Base-by-base conservation (phyloP, 2,888 invertebrate species). In the Papilio demoleus region DNA sequence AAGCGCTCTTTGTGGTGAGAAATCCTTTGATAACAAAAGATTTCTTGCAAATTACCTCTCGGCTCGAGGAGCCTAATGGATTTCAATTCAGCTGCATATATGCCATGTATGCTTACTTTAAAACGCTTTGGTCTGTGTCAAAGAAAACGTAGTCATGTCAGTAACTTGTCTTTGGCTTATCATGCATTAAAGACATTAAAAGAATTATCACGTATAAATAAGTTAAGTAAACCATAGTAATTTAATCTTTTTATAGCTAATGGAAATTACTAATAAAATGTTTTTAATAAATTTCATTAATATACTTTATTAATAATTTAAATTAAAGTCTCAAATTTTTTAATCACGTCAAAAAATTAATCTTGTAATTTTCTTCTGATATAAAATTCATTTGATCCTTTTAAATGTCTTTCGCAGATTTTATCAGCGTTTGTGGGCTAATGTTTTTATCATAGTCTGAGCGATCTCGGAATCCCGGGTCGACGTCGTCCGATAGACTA, bases 11-110 rank as follows among this genome's bases (percentile, higher is more conserved):
- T 85, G 86, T 84, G 76, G 76, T 79, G 78, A 71, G 77, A 81
- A 82, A 84, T 81, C 83, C 83, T 87, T 88, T 84, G 79, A 80
- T 80, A 82, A 87, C 86, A 87, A 88, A 89, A 89, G 86, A 82
- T 81, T 82, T 78, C 80, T 86, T 82, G 85, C 82, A 90, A 88
- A 90, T 90, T 90, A 86, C 89, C 86, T 84, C 87, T 81, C 80
- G 72, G 78, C 82, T 83, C 79, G 78, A 82, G 79, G 77, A 81
- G 80, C 82, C 86, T 90, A 90, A 90, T 90, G 90, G 89, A 85
- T 90, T 90, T 88, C 85, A 89, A 88, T 86, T 83, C 85, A 85
- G 88, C 80, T 88, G 86, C 89, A 88, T 85, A 83, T 86, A 85
- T 84, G 85, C 76, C 78, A 80, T 83, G 85, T 84, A 84, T 84